Evolutionary conservation across 2,888 invertebrate genomes (phyloP).

Genomic region (Bugula neritina): DNA sequence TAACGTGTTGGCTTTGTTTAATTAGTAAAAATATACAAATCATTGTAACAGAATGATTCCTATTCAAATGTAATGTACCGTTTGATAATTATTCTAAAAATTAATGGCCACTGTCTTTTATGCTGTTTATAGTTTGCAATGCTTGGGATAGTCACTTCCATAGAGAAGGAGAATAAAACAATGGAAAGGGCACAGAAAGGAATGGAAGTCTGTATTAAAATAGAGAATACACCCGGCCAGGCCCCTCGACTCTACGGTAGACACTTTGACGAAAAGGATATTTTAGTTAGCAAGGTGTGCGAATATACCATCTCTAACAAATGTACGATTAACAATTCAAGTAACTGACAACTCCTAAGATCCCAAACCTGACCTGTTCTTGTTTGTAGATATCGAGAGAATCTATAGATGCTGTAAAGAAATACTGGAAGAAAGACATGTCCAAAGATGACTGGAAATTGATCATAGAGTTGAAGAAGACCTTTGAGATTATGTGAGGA

Average conservation of each 20-base stretch:
- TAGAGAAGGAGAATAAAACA: constrained; percentile 90
- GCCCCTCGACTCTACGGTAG: constrained; percentile 97
- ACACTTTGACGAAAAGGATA: constrained; percentile 93
- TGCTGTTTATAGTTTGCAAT: constrained; percentile 72
- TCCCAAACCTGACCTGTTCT: too few species aligned
- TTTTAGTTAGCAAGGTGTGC: constrained; percentile 74
- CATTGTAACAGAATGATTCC: too few species aligned
- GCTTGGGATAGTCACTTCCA: constrained; percentile 86
- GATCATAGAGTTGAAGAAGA: constrained; percentile 95
- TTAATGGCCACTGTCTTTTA: too few species aligned
- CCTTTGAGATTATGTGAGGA: constrained; percentile 67
- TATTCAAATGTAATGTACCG: too few species aligned
- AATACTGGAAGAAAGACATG: constrained; percentile 96
- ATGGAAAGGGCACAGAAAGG: constrained; percentile 92
- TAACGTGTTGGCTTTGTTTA: too few species aligned
- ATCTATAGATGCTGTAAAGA: constrained; percentile 98
- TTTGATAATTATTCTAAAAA: too few species aligned
- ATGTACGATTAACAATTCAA: too few species aligned
- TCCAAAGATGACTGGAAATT: constrained; percentile 95
- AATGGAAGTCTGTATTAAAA: constrained; percentile 64
- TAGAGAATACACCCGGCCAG: constrained; percentile 94
- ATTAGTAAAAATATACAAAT: too few species aligned
- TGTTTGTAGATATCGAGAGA: constrained; percentile 86
- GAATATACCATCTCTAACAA: background rate
- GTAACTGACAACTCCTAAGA: too few species aligned